phyloP scores from a whole-genome alignment of 2,888 invertebrate species.

The Lingula anatina region DNA sequence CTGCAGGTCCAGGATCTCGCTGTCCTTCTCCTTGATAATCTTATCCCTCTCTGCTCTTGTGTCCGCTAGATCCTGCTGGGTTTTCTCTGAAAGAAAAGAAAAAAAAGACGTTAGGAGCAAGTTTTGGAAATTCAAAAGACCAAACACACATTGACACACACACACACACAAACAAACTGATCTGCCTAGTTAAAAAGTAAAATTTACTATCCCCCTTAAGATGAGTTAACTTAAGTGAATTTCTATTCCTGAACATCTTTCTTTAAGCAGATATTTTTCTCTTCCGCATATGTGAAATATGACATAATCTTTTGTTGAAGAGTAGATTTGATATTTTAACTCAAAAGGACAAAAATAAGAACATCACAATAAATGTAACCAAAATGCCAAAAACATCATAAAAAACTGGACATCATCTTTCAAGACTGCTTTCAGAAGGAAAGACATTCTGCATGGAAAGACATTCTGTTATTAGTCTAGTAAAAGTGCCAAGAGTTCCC shows the following conservation, averaged over 20 bases:
- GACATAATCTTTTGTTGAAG: background rate
- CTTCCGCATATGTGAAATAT: conserved; percentile 16
- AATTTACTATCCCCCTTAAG: too few species aligned
- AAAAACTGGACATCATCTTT: too few species aligned
- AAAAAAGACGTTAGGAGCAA: too few species aligned
- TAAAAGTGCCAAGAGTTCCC: background rate
- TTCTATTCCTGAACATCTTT: too few species aligned
- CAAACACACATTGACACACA: too few species aligned
- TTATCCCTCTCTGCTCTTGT: conserved; percentile 31
- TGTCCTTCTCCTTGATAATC: conserved; percentile 32
- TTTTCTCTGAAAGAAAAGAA: conserved; percentile 12
- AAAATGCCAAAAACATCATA: too few species aligned
- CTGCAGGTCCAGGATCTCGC: conserved; percentile 30
- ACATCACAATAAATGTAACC: background rate
- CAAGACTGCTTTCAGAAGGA: background rate
- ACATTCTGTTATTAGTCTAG: background rate
- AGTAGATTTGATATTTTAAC: background rate
- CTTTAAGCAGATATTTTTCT: too few species aligned
- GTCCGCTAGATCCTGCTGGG: conserved; percentile 23
- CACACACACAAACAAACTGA: too few species aligned
- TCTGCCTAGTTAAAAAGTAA: too few species aligned
- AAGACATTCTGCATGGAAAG: background rate
- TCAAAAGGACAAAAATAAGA: background rate
- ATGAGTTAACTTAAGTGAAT: too few species aligned
- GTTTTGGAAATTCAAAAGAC: too few species aligned